These are phyloP conservation scores for Zaprionus nigranus DNA, from an alignment of 1,140 invertebrate genomes.

Conservation along the genomic window DNA sequence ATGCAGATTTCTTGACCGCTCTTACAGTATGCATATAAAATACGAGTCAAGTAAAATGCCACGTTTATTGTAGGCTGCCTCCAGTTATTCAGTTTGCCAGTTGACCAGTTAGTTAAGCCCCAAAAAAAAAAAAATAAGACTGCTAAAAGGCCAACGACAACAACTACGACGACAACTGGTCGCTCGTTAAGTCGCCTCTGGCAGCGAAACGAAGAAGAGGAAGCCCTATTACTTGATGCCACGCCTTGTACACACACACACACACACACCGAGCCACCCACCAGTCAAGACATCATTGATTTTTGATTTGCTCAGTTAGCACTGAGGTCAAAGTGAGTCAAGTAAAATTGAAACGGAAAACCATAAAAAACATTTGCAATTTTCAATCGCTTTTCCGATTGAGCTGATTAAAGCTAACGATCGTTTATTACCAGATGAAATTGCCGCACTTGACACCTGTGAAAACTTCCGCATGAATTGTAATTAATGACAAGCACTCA, in stretches of 20 bases:
- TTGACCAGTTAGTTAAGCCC: conserved; percentile 48
- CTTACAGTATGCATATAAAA: conserved; percentile 60
- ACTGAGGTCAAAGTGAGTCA: conserved; percentile 59
- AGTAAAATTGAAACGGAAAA: conserved; percentile 61
- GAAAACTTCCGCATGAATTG: conserved; percentile 31
- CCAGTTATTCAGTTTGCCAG: conserved; percentile 38
- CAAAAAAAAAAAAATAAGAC: conserved; percentile 9
- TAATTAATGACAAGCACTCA: conserved; percentile 6
- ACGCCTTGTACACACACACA: conserved; percentile 28
- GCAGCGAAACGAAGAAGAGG: conserved; percentile 24
- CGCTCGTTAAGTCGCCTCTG: conserved; percentile 51
- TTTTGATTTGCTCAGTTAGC: conserved; percentile 54
- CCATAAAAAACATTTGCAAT: conserved; percentile 50
- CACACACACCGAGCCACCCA: conserved; percentile 16
- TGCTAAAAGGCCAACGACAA: conserved; percentile 60
- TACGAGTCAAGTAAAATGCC: conserved; percentile 37
- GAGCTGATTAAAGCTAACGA: conserved; percentile 65
- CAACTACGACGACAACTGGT: conserved; percentile 30
- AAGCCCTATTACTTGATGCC: conserved; percentile 75
- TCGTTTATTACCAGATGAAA: conserved; percentile 45
- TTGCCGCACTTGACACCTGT: conserved; percentile 61
- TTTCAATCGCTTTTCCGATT: conserved; percentile 64
- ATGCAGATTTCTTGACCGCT: conserved; percentile 71
- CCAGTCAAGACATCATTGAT: conserved; percentile 57
- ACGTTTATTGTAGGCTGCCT: conserved; percentile 66